A percentile compares a stretch with the other conserved stretches of the same genome.
Evolutionary conservation across 1,140 invertebrate species (phyloP).

Genomic region (Diabrotica virgifera): DNA sequence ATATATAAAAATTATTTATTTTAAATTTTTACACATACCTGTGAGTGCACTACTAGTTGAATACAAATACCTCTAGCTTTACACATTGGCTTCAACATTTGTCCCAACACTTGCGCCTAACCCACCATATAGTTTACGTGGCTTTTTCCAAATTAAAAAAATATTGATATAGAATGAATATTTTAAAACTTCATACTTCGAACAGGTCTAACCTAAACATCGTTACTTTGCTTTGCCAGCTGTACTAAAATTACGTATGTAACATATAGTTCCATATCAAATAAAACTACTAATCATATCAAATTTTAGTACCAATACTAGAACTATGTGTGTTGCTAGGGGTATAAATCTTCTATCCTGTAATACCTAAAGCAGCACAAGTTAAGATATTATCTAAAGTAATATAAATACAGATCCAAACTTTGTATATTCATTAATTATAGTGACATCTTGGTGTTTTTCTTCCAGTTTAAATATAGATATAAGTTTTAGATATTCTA

Average conservation of each 20-base stretch:
- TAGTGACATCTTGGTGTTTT: slow-evolving; percentile 31
- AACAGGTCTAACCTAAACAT: too few relatives aligned
- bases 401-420: slow-evolving; percentile 8
- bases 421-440: slow-evolving; percentile 21
- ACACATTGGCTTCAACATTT: too few relatives aligned
- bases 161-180: too few relatives aligned
- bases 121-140: too few relatives aligned
- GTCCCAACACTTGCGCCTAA: too few relatives aligned
- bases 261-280: not conserved
- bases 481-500: slow-evolving; percentile 48
- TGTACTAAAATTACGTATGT: not conserved
- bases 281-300: not conserved
- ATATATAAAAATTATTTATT: too few relatives aligned
- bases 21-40: too few relatives aligned
- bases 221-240: not conserved
- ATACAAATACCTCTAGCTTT: too few relatives aligned
- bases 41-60: too few relatives aligned
- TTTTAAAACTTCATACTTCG: too few relatives aligned
- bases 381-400: not conserved
- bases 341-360: not conserved
- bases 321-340: not conserved
- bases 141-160: too few relatives aligned
- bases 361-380: not conserved
- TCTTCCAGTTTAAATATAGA: slow-evolving; percentile 33
- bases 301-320: not conserved